Percentiles rank a stretch among this genome's conserved stretches.
These are phyloP conservation scores for Automeris io DNA, from an alignment of 2,888 invertebrate genomes.

Conservation along the genomic window DNA sequence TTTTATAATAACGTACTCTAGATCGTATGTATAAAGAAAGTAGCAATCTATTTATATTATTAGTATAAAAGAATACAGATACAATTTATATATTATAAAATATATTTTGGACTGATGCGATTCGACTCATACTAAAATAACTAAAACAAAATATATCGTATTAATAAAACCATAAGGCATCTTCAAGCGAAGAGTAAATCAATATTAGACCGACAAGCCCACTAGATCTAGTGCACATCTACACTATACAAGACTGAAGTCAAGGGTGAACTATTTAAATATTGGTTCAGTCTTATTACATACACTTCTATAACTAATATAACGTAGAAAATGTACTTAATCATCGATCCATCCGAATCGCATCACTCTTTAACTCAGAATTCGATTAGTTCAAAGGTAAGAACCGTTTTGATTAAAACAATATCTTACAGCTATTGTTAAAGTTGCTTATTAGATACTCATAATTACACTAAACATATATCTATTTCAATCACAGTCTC, in stretches of 20 bases:
- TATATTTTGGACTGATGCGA: not conserved
- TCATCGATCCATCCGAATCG: not conserved
- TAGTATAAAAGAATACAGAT: no score
- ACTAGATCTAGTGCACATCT: no score
- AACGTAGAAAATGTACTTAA: not conserved
- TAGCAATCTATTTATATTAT: not conserved
- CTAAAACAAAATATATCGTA: not conserved
- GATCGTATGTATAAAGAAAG: not conserved
- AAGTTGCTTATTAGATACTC: slow-evolving; percentile 3
- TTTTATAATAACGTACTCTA: not conserved
- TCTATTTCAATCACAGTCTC: slow-evolving; percentile 68
- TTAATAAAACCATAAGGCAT: no score
- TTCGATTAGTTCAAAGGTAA: slow-evolving; percentile 4
- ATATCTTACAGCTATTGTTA: slow-evolving; percentile 16
- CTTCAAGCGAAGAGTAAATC: no score
- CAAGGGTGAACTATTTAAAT: not conserved
- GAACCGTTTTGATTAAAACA: no score
- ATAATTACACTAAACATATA: slow-evolving; percentile 15
- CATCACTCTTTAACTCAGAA: not conserved
- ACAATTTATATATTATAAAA: not conserved
- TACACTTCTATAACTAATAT: not conserved
- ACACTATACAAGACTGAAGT: no score
- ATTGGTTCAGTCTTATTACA: not conserved
- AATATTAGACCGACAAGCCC: no score
- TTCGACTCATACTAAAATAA: not conserved